These are phyloP conservation scores for Meteorus cinctellus DNA, from an alignment of 2,888 invertebrate genomes.

Conservation along the genomic window DNA sequence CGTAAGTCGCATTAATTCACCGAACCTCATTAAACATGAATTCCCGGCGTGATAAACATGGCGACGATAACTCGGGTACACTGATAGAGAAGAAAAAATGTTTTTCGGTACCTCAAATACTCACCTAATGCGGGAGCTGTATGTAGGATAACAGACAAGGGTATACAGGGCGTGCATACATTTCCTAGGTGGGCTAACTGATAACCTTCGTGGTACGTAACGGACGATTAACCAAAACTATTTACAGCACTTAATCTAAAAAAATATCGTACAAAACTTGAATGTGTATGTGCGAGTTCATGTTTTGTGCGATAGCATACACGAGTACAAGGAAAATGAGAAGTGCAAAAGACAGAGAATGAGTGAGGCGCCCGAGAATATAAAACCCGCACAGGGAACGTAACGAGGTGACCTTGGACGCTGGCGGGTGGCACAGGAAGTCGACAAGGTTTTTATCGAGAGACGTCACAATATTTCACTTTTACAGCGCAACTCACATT, in stretches of 20 bases:
- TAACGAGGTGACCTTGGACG: slow-evolving; percentile 68
- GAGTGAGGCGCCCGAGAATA: slow-evolving; percentile 27
- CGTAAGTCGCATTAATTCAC: no score
- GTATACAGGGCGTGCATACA: no score
- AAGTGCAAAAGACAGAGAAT: neutral
- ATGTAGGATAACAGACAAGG: neutral
- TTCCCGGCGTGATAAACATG: no score
- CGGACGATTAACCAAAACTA: neutral
- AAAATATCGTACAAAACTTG: no score
- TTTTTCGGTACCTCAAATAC: neutral
- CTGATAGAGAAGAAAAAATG: no score
- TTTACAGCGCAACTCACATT: slow-evolving; percentile 16
- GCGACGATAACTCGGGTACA: no score
- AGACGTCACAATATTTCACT: slow-evolving; percentile 37
- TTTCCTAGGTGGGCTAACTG: neutral
- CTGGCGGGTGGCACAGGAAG: slow-evolving; percentile 71
- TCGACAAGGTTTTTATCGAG: slow-evolving; percentile 72
- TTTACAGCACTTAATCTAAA: neutral
- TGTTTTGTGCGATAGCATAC: neutral
- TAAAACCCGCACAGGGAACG: slow-evolving; percentile 48
- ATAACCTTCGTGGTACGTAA: neutral
- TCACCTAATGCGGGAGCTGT: neutral
- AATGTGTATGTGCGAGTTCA: no score
- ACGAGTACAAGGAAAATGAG: neutral
- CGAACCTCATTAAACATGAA: no score